phyloP scores from a whole-genome alignment of 2,888 invertebrate genomes.

The Cryptus armator region DNA sequence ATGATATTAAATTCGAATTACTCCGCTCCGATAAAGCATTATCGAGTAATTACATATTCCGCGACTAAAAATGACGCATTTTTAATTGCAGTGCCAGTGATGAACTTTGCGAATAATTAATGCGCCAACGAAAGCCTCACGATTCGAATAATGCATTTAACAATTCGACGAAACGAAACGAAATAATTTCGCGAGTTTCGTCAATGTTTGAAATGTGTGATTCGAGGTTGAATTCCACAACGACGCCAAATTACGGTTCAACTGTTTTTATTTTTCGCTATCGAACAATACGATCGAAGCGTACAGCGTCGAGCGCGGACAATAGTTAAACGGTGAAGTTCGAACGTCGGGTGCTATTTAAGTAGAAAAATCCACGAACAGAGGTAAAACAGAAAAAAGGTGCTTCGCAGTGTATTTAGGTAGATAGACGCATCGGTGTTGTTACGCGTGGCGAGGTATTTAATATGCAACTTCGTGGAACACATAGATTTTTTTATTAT shows the following conservation, averaged over 20 bases:
- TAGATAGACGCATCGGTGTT: background rate
- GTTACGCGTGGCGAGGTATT: slow-evolving; percentile 14
- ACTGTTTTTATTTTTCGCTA: background rate
- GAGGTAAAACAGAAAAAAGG: slow-evolving; percentile 73
- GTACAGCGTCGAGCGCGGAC: slow-evolving; percentile 54
- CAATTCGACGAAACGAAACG: background rate
- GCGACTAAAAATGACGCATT: background rate
- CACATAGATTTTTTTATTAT: slow-evolving; percentile 19
- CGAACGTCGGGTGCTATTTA: slow-evolving; percentile 69
- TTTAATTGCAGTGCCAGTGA: background rate
- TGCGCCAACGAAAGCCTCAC: background rate
- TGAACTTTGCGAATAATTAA: background rate
- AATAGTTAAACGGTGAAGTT: slow-evolving; percentile 75
- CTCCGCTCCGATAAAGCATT: too few relatives aligned
- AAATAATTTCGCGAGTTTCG: background rate
- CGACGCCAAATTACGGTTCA: background rate
- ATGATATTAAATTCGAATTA: background rate
- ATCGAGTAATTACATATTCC: background rate
- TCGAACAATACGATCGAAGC: slow-evolving; percentile 14
- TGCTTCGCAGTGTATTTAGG: slow-evolving; percentile 47
- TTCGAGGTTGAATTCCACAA: background rate
- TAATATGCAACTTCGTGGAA: slow-evolving; percentile 12
- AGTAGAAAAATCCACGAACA: slow-evolving; percentile 70
- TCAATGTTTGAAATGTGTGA: background rate
- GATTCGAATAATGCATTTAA: background rate